phyloP scores from a whole-genome alignment of 2,113 vertebrate genomes.

The Phoenicopterus ruber region DNA sequence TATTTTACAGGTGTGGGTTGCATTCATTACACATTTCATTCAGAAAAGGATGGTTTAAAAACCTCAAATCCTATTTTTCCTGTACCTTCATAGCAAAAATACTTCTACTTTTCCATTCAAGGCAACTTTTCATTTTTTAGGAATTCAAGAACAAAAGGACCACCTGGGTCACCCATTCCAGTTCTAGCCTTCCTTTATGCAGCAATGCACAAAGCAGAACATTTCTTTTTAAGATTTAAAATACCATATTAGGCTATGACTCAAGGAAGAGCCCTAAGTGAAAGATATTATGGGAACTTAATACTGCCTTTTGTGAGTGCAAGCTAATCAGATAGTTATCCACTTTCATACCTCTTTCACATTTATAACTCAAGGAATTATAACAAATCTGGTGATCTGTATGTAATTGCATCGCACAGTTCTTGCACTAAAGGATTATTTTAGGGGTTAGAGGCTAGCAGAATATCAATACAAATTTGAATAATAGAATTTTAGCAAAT shows the following conservation, averaged over 20 bases:
- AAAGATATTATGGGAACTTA: neutral
- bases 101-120: neutral
- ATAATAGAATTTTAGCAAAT: neutral
- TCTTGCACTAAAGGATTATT: neutral
- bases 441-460: neutral
- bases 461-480: neutral
- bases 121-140: neutral
- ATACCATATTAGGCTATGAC: neutral
- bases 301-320: neutral
- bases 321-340: conserved; percentile 1
- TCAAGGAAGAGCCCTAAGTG: neutral
- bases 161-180: neutral
- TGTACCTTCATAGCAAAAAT: neutral
- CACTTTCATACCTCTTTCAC: neutral
- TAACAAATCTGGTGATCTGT: neutral
- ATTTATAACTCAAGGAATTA: neutral
- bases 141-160: neutral
- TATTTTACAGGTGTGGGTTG: neutral
- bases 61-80: neutral
- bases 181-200: neutral
- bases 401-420: neutral
- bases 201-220: neutral
- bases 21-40: neutral
- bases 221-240: conserved; percentile 11
- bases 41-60: neutral